These are phyloP conservation scores for Blastobasis lacticolella DNA, from an alignment of 2,888 invertebrate species.

Conservation along the genomic window DNA sequence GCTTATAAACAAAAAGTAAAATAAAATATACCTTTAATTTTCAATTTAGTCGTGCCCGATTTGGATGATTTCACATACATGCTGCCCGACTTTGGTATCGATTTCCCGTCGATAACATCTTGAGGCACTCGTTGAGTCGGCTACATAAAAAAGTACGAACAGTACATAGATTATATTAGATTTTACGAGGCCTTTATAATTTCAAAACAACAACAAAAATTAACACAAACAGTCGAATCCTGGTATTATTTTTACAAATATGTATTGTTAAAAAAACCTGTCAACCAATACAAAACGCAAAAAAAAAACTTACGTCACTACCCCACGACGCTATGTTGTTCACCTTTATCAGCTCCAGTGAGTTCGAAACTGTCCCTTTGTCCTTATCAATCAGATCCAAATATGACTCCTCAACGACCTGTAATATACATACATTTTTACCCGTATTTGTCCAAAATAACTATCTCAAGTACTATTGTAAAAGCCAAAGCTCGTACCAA, in stretches of 20 bases:
- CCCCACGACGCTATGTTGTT: conserved; percentile 90
- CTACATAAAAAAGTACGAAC: conserved; percentile 27
- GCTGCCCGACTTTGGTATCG: conserved; percentile 73
- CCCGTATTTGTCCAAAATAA: not conserved
- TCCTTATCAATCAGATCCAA: conserved; percentile 78
- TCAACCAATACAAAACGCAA: too few relatives aligned
- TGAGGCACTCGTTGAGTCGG: conserved; percentile 66
- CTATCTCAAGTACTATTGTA: not conserved
- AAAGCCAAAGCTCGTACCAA: not conserved
- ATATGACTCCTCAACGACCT: conserved; percentile 85
- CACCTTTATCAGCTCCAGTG: conserved; percentile 78
- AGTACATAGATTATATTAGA: too few relatives aligned
- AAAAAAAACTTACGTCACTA: conserved; percentile 76
- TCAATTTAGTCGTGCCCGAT: conserved; percentile 51
- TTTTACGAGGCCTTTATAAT: too few relatives aligned
- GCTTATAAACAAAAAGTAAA: not conserved
- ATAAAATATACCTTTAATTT: conserved; percentile 51
- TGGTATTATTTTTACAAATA: too few relatives aligned
- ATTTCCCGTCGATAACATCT: conserved; percentile 72
- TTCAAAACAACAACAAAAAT: too few relatives aligned
- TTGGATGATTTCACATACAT: conserved; percentile 67
- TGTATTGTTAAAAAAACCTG: too few relatives aligned
- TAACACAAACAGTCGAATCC: too few relatives aligned
- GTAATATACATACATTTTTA: conserved; percentile 8
- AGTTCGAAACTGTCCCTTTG: conserved; percentile 71